phyloP scores from a whole-genome alignment of 2,113 vertebrate species.

The Apeltes quadracus region DNA sequence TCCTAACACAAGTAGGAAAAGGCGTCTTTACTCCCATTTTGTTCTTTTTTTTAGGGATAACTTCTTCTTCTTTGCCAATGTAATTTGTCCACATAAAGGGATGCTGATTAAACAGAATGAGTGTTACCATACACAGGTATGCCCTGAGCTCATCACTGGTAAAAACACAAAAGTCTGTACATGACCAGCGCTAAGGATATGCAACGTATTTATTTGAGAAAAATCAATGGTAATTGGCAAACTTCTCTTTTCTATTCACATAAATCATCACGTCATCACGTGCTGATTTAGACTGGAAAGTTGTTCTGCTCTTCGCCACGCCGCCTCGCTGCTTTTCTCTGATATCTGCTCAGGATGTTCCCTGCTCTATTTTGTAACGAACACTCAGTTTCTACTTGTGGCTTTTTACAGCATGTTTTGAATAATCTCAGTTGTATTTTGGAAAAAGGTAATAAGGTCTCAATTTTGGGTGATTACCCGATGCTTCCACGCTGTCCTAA shows the following conservation, averaged over 20 bases:
- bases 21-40: neutral
- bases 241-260: conserved; percentile 1
- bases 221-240: neutral
- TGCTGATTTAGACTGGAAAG: conserved; percentile 5
- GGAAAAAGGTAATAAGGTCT: neutral
- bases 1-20: neutral
- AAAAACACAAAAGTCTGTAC: neutral
- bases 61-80: neutral
- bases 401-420: conserved; percentile 1
- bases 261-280: neutral
- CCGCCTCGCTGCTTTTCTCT: conserved; percentile 11
- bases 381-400: neutral
- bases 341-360: conserved; percentile 18
- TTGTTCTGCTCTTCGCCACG: conserved; percentile 18
- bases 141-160: neutral
- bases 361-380: conserved; percentile 1
- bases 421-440: neutral
- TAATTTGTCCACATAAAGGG: neutral
- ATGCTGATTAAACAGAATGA: neutral
- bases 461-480: neutral
- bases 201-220: neutral
- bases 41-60: neutral
- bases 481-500: neutral
- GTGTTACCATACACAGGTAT: neutral
- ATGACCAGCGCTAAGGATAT: neutral